Conservation (phyloP, 2,113 vertebrate genomes). For the Delphinapterus leucas region DNA sequence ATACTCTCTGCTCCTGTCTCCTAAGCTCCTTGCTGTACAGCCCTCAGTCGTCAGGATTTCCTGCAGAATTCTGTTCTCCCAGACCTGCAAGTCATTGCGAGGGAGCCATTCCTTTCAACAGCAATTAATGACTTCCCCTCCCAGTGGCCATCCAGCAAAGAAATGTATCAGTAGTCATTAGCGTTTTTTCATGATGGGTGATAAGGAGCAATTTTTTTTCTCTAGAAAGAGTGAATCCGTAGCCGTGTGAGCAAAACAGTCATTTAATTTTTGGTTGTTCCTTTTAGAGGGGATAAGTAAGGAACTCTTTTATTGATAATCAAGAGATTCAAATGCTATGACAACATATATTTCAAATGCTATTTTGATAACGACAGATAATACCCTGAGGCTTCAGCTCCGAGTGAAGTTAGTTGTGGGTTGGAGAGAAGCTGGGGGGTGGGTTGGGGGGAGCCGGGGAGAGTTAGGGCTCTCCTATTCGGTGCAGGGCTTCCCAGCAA, state of each 20-base stretch:
- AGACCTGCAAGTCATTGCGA: conserved; percentile 44
- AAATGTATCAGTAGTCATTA: not conserved
- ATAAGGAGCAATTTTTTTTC: not conserved
- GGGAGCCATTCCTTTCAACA: not conserved
- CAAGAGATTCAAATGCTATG: not conserved
- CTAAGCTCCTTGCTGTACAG: not conserved
- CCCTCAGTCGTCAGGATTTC: not conserved
- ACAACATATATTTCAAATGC: not conserved
- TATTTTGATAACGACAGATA: not conserved
- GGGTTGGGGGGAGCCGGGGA: not conserved
- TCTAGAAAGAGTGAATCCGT: conserved; percentile 18
- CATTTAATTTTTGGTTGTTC: not conserved
- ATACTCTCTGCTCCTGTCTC: not conserved
- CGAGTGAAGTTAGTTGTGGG: not conserved
- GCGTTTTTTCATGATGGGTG: not conserved
- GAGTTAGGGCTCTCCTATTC: rapidly evolving
- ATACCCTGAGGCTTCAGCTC: not conserved
- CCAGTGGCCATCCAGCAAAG: not conserved
- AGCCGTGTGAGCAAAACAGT: not conserved
- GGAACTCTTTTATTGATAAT: conserved; percentile 5
- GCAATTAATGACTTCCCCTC: not conserved
- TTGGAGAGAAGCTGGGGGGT: not conserved
- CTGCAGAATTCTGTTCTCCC: not conserved
- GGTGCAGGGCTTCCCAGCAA: not conserved
- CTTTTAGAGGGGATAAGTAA: conserved; percentile 14